A percentile compares a stretch with the other conserved stretches of the same genome.
phyloP scores from a whole-genome alignment of 2,113 vertebrate genomes.

The Poicephalus gulielmi region DNA sequence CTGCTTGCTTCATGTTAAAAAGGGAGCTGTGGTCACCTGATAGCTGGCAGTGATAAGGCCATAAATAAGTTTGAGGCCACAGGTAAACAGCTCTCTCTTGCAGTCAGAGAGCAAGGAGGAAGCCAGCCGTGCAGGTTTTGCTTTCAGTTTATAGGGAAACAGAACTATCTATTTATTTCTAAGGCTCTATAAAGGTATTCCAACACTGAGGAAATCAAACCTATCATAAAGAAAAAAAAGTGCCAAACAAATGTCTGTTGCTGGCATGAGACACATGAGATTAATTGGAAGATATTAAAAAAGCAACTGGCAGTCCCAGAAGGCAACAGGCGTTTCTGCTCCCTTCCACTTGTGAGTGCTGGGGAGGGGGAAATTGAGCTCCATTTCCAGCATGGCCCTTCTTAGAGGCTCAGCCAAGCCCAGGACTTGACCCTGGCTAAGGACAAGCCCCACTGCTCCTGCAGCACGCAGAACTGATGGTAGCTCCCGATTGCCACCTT shows the following conservation, averaged over 20 bases:
- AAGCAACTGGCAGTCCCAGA: background rate
- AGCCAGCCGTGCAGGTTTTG: background rate
- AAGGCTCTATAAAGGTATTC: background rate
- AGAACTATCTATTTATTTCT: background rate
- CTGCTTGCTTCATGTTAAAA: accelerated
- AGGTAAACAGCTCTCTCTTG: background rate
- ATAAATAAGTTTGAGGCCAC: background rate
- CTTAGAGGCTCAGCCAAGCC: accelerated
- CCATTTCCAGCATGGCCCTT: background rate
- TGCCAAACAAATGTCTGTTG: background rate
- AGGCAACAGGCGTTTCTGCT: background rate
- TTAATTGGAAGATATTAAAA: background rate
- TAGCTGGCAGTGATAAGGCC: background rate
- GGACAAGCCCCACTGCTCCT: background rate
- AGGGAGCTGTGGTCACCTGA: background rate
- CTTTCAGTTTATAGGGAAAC: background rate
- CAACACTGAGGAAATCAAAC: background rate
- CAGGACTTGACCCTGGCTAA: background rate
- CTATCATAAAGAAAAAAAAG: background rate
- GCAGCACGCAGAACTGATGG: accelerated
- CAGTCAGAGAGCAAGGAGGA: background rate
- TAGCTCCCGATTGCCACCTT: background rate
- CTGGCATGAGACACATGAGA: accelerated
- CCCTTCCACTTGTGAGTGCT: accelerated
- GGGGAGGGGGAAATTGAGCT: background rate